A percentile compares a stretch with the other conserved stretches of the same genome.
These are phyloP conservation scores for Drosophila multiciliata DNA, from an alignment of 2,888 invertebrate genomes.

Conservation along the genomic window DNA sequence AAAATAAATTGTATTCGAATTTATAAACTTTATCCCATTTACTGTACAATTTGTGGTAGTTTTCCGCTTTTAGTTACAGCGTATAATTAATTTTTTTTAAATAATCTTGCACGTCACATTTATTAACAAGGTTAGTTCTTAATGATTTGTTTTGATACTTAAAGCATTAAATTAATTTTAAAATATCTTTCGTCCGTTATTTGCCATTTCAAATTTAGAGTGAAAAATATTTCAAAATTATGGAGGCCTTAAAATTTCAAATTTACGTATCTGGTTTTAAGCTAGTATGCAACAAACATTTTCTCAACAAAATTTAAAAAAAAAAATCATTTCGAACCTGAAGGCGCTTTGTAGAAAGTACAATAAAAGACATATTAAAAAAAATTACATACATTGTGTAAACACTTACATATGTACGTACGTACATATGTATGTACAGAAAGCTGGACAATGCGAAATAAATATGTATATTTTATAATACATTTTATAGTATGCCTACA, in stretches of 20 bases:
- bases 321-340: slow-evolving; percentile 20
- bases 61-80: slow-evolving; percentile 55
- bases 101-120: slow-evolving; percentile 76
- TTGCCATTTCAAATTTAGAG: slow-evolving; percentile 46
- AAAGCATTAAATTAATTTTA: slow-evolving; percentile 65
- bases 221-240: slow-evolving; percentile 55
- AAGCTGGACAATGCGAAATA: slow-evolving; percentile 39
- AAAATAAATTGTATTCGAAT: slow-evolving; percentile 79
- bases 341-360: slow-evolving; percentile 35
- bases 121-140: slow-evolving; percentile 64
- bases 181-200: slow-evolving; percentile 49
- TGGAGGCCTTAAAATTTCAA: slow-evolving; percentile 71
- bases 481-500: slow-evolving; percentile 45
- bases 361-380: slow-evolving; percentile 35
- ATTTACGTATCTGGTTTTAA: slow-evolving; percentile 74
- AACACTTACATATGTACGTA: slow-evolving; percentile 14
- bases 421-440: slow-evolving; percentile 4
- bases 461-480: slow-evolving; percentile 11
- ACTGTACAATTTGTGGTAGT: slow-evolving; percentile 67
- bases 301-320: slow-evolving; percentile 35
- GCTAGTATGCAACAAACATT: slow-evolving; percentile 57
- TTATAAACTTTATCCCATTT: slow-evolving; percentile 67
- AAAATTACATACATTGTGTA: slow-evolving; percentile 31
- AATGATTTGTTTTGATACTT: slow-evolving; percentile 47
- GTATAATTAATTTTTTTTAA: slow-evolving; percentile 56